Evolutionary conservation across 2,113 vertebrate species (phyloP), one percentile per base, ranked within the genome.

Genomic region (Festucalex cinctus): DNA sequence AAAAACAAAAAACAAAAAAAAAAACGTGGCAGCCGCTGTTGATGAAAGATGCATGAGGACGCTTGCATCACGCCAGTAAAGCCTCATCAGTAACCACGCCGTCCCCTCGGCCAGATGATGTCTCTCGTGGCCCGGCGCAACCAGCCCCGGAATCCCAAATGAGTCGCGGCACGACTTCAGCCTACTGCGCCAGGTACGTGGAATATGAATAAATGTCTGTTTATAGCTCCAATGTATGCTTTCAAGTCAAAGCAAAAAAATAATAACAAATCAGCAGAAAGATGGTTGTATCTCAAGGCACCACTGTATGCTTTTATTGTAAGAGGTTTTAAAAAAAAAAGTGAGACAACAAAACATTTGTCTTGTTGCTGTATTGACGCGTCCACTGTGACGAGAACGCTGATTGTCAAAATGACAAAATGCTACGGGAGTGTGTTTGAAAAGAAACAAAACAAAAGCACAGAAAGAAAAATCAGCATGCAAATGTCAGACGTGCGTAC

Each of bases 1-100:
- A n/a, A n/a, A n/a, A n/a, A n/a, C n/a, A n/a, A n/a, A n/a, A n/a
- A n/a, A n/a, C n/a, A n/a, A n/a, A n/a, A n/a, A n/a, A n/a, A n/a
- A n/a, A n/a, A 61, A 6, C 22, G 35, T 65, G 67, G 53, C 24
- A 1, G 5, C 59, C 66, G 46, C 60, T 57, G 59, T 49, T 70
- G 14, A 80, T 88, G 78, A 85, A 84, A 84, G 73, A 87, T 84
- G 85, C 83, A 87, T 79, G 80, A 88, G 83, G 60, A 60, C 19
- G 63, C 14, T 76, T 69, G 66, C 56, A 64, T 81, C 77, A 44
- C 63, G 59, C 70, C 35, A 68, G 75, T 75, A 75, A 77, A 84
- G 32, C 65, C 83, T 85, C 85, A 86, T 86, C 81, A 81, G 79
- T 78, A 83, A 68, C 62, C 84, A 69, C 44, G 57, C 61, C 39